phyloP scores from a whole-genome alignment of 2,888 invertebrate species.

The Caenorhabditis sp. region DNA sequence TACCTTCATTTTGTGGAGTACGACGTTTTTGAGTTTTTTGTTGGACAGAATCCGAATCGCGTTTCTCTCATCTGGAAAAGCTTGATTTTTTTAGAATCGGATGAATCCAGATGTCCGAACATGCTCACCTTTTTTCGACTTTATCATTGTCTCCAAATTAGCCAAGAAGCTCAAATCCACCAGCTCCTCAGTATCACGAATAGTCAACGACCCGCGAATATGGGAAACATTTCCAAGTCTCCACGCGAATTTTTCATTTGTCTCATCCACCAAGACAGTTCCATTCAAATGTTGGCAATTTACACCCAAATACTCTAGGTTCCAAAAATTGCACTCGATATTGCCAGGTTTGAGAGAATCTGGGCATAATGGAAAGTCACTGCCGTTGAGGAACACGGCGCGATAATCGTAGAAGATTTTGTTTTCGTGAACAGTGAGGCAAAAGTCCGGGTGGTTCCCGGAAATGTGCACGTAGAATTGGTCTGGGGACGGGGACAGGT shows the following conservation, averaged over 20 bases:
- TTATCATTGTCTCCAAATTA: background rate
- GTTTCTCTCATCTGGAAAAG: background rate
- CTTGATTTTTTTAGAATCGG: background rate
- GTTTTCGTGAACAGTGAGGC: no score
- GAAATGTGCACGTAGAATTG: background rate
- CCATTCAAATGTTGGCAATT: conserved; percentile 8
- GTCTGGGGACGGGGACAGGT: background rate
- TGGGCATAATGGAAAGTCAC: no score
- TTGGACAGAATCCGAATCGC: background rate
- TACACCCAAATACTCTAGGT: background rate
- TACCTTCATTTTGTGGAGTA: background rate
- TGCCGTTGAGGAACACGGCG: no score
- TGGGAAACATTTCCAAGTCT: background rate
- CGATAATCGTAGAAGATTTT: no score
- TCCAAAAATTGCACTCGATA: no score
- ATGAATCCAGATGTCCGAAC: background rate
- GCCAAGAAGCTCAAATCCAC: conserved; percentile 5
- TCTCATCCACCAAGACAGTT: background rate
- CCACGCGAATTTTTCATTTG: conserved; percentile 1
- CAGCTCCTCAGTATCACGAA: background rate
- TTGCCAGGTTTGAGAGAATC: no score
- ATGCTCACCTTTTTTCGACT: background rate
- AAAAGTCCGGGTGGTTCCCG: no score
- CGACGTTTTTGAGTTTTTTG: background rate
- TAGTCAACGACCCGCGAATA: conserved; percentile 8